Evolutionary conservation across 37 sponge, comb jelly and placozoan species (phyloP), one percentile per base, ranked within the genome.

Genomic region (Haliclona indistincta): DNA sequence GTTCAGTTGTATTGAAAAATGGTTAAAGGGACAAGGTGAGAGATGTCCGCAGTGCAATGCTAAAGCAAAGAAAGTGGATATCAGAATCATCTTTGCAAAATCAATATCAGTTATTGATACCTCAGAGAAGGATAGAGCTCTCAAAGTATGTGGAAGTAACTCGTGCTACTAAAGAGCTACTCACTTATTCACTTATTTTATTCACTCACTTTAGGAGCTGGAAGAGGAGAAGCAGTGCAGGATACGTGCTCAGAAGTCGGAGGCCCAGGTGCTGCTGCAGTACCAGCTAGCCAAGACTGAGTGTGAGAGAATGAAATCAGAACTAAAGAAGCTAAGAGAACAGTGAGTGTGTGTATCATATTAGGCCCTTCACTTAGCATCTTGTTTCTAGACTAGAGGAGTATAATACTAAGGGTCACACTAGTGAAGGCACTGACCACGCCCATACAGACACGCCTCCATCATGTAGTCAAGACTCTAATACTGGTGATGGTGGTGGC

Each of bases 1-100:
- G 17, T 4, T 37, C 67, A 88, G 85, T 40, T 95, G 96, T 32
- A 91, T 95, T 32, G 92, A 91, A 41, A 87, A 88, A 41, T 95
- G 96, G 96, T 54, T 95, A 43, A 81, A 56, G 45, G 82, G 79
- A 22, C 58, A 51, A 23, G 70, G 62, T 20, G 62, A 29, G n/a
- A 91, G 84, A 70, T 95, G 96, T 68, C 96, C 96, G 0, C 96
- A 95, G 80, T 95, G 96, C 69, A 95, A 95, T 44, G 58, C 58
- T n/a, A 80, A 82, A 56, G 76, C 93, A 6, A 87, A 78, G 64
- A 76, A 56, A 33, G 54, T 17, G 15, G 93, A 95, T 45, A 95
- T 95, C 37, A 67, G 96, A 35, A 58, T 81, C 20, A 88, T 95
- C 25, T 95, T 75, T 71, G 86, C 96, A 34, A 85, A 88, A 62